Evolutionary conservation across 2,888 invertebrate species (phyloP).

Genomic region (Gymnosoma rotundatum): DNA sequence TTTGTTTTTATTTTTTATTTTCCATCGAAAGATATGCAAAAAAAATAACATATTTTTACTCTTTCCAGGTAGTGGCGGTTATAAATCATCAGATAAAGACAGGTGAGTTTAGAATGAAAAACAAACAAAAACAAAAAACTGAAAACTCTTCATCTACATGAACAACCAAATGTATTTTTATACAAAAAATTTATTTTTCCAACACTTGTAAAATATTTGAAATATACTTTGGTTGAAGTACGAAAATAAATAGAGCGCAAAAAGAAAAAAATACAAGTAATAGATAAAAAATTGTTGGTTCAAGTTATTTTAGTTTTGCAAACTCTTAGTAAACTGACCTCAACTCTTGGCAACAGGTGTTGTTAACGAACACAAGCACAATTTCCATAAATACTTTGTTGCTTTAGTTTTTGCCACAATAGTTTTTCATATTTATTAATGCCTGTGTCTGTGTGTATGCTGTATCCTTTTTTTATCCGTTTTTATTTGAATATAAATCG

Average conservation of each 20-base stretch:
- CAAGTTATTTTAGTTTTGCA: slow-evolving; percentile 49
- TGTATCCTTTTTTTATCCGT: slow-evolving; percentile 23
- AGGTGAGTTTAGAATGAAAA: slow-evolving; percentile 84
- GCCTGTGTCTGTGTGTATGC: background rate
- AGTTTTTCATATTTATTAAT: slow-evolving; percentile 23
- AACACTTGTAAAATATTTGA: slow-evolving; percentile 47
- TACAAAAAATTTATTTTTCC: slow-evolving; percentile 41
- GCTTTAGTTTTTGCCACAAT: slow-evolving; percentile 38
- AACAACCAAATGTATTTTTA: slow-evolving; percentile 42
- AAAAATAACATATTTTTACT: slow-evolving; percentile 66
- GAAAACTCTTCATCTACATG: slow-evolving; percentile 1
- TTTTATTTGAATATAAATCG: slow-evolving; percentile 42
- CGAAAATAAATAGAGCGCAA: slow-evolving; percentile 6
- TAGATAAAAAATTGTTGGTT: slow-evolving; percentile 27
- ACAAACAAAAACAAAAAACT: too few relatives aligned
- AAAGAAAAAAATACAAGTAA: background rate
- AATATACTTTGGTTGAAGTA: slow-evolving; percentile 18
- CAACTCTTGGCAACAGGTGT: slow-evolving; percentile 62
- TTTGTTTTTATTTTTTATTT: slow-evolving; percentile 57
- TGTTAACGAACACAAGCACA: slow-evolving; percentile 30
- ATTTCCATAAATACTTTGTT: slow-evolving; percentile 12
- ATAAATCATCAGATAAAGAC: slow-evolving; percentile 92
- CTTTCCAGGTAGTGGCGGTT: slow-evolving; percentile 90
- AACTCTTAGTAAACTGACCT: slow-evolving; percentile 47
- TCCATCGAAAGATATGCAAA: background rate